Conservation (phyloP, 2,888 invertebrate genomes). For the Caenorhabditis auriculariae region DNA sequence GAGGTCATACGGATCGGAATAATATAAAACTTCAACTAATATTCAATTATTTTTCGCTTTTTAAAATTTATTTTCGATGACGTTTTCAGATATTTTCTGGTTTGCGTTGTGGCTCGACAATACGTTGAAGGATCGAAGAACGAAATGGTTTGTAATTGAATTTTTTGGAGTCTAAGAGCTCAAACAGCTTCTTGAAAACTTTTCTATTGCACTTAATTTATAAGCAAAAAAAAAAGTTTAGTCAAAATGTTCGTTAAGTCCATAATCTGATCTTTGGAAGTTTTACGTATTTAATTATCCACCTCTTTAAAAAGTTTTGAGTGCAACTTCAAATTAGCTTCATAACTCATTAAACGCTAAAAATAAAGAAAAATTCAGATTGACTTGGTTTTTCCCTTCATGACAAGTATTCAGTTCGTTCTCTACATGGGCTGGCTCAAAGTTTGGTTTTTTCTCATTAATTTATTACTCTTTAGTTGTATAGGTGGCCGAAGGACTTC, state of each 20-base stretch:
- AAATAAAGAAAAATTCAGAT: slow-evolving; percentile 21
- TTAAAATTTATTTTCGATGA: too few relatives aligned
- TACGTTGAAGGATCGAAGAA: slow-evolving; percentile 29
- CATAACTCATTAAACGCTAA: not conserved
- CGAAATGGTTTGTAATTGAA: slow-evolving; percentile 19
- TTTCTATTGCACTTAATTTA: too few relatives aligned
- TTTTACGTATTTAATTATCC: not conserved
- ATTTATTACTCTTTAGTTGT: slow-evolving; percentile 1
- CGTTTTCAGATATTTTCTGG: slow-evolving; percentile 40
- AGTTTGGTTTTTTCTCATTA: slow-evolving; percentile 9
- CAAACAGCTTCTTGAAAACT: too few relatives aligned
- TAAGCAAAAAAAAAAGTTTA: too few relatives aligned
- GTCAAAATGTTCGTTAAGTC: not conserved
- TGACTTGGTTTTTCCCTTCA: slow-evolving; percentile 48
- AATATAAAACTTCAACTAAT: too few relatives aligned
- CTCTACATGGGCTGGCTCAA: slow-evolving; percentile 58
- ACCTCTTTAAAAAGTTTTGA: not conserved
- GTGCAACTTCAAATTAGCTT: not conserved
- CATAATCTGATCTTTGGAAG: not conserved
- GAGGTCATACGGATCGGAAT: too few relatives aligned
- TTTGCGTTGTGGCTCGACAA: slow-evolving; percentile 44
- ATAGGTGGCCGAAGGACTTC: slow-evolving; percentile 49
- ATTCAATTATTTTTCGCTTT: too few relatives aligned
- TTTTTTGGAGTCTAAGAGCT: too few relatives aligned
- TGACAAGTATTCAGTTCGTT: slow-evolving; percentile 53